phyloP scores from a whole-genome alignment of 2,113 vertebrate genomes.

The Acanthochromis polyacanthus region DNA sequence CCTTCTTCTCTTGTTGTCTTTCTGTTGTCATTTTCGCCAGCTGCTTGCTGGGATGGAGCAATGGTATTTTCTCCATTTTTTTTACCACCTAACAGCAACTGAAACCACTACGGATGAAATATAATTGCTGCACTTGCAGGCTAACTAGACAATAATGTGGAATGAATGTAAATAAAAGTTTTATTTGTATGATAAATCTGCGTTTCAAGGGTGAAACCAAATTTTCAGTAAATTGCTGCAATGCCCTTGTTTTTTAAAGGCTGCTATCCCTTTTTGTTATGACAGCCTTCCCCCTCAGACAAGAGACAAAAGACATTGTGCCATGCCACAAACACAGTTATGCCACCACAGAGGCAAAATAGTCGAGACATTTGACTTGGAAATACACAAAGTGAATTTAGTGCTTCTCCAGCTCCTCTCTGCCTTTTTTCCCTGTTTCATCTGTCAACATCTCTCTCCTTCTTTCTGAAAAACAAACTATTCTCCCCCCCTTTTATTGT shows the following conservation, averaged over 20 bases:
- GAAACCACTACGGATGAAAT: slow-evolving; percentile 2
- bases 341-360: slow-evolving; percentile 49
- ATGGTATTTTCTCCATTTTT: slow-evolving; percentile 38
- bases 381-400: slow-evolving; percentile 75
- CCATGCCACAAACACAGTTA: slow-evolving; percentile 45
- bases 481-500: slow-evolving; percentile 77
- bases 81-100: slow-evolving; percentile 10
- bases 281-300: slow-evolving; percentile 46
- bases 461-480: slow-evolving; percentile 63
- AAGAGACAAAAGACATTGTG: slow-evolving; percentile 44
- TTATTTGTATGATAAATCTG: not conserved
- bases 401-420: slow-evolving; percentile 52
- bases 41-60: slow-evolving; percentile 35
- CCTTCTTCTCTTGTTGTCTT: slow-evolving; percentile 76
- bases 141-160: not conserved
- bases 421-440: slow-evolving; percentile 59
- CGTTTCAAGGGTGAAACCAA: slow-evolving; percentile 8
- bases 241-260: slow-evolving; percentile 32
- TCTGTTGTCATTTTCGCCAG: slow-evolving; percentile 72
- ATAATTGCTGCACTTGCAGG: slow-evolving; percentile 2
- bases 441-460: slow-evolving; percentile 68
- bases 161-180: slow-evolving; percentile 7
- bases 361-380: slow-evolving; percentile 70
- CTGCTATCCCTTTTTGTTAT: slow-evolving; percentile 36
- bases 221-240: slow-evolving; percentile 27